Percentiles rank a stretch among this genome's conserved stretches.
Conservation (phyloP, 2,797 vertebrate species). For the Spheniscus humboldti region DNA sequence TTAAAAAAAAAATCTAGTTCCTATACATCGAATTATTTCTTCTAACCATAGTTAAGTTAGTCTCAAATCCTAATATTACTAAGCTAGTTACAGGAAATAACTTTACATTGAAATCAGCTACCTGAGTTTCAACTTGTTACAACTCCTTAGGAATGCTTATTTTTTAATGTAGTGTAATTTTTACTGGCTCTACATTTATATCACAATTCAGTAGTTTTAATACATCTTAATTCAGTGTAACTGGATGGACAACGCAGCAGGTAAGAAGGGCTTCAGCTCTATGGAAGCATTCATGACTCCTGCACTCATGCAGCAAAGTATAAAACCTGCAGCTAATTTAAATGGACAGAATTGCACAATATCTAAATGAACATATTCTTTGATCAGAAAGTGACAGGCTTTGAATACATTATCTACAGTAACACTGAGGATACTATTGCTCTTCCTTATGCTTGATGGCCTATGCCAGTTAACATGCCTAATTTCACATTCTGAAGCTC, state of each 20-base stretch:
- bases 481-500: not conserved
- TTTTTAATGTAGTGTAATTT: not conserved
- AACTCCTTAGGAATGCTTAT: not conserved
- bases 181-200: not conserved
- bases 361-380: not conserved
- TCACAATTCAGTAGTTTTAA: not conserved
- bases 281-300: not conserved
- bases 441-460: not conserved
- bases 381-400: not conserved
- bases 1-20: not conserved
- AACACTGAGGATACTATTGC: not conserved
- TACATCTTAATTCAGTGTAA: not conserved
- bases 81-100: not conserved
- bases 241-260: not conserved
- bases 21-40: not conserved
- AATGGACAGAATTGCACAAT: not conserved
- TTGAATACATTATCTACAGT: not conserved
- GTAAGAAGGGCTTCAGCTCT: not conserved
- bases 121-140: not conserved
- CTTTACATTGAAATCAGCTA: not conserved
- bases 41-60: not conserved
- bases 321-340: conserved; percentile 2
- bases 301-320: not conserved
- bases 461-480: not conserved
- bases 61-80: not conserved